Percentiles rank a stretch among this genome's conserved stretches.
These are phyloP conservation scores for Taxidea taxus DNA, from an alignment of 2,113 vertebrate species.

Conservation along the genomic window DNA sequence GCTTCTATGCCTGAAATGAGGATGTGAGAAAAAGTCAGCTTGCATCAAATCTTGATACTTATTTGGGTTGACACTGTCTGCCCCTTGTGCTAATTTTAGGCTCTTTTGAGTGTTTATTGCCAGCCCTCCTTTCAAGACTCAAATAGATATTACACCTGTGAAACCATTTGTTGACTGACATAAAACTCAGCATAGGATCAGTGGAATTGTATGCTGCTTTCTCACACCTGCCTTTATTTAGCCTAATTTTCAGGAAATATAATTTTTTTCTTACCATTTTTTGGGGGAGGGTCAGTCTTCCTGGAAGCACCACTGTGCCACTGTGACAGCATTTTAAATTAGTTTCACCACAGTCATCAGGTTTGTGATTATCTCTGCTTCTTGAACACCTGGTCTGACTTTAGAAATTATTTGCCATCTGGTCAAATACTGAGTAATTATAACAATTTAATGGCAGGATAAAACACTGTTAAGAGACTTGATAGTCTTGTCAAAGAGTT, in stretches of 20 bases:
- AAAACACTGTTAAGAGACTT: constrained; percentile 74
- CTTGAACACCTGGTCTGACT: constrained; percentile 83
- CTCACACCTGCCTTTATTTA: not conserved
- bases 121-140: not conserved
- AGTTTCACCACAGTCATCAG: constrained; percentile 81
- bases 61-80: constrained; percentile 71
- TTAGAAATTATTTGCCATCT: constrained; percentile 85
- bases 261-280: constrained; percentile 42
- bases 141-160: not conserved
- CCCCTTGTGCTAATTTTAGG: constrained; percentile 55
- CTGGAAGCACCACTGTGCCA: constrained; percentile 50
- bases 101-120: constrained; percentile 56
- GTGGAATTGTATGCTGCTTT: constrained; percentile 15
- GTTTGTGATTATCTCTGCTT: constrained; percentile 82
- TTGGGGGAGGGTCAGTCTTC: no score
- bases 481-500: constrained; percentile 68
- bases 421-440: constrained; percentile 82
- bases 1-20: constrained; percentile 33
- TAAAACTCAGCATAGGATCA: constrained; percentile 13
- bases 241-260: not conserved
- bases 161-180: constrained; percentile 48
- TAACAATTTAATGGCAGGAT: constrained; percentile 79
- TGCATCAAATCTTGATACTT: constrained; percentile 67
- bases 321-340: constrained; percentile 79
- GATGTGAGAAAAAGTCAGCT: not conserved